These are phyloP conservation scores for Psittacula echo DNA, from an alignment of 2,797 vertebrate species.

Conservation along the genomic window DNA sequence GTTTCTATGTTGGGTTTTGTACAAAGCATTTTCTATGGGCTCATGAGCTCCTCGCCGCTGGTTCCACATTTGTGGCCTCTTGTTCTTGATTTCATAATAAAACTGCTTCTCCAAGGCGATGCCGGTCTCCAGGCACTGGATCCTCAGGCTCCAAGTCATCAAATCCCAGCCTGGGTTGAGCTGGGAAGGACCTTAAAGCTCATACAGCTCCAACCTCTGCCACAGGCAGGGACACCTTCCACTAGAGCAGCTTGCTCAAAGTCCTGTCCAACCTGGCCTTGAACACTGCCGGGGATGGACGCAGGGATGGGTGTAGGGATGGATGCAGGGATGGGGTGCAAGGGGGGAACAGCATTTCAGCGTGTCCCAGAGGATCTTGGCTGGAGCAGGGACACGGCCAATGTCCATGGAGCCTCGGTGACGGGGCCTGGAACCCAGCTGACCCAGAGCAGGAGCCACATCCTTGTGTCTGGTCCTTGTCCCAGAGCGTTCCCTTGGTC, in stretches of 20 bases:
- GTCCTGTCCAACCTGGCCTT: not conserved
- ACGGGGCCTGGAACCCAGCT: not conserved
- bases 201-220: not conserved
- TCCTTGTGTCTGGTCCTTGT: not conserved
- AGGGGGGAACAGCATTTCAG: not conserved
- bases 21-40: not conserved
- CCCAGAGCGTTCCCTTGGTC: not conserved
- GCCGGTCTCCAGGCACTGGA: not conserved
- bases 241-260: not conserved
- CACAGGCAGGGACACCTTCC: not conserved
- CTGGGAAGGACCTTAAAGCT: not conserved
- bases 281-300: not conserved
- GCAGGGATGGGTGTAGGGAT: not conserved
- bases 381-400: not conserved
- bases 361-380: too few relatives aligned
- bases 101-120: conserved; percentile 33
- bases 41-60: not conserved
- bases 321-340: not conserved
- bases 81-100: conserved; percentile 48
- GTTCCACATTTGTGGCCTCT: not conserved
- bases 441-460: not conserved
- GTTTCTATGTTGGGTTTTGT: not conserved
- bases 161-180: not conserved
- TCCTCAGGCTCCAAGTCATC: not conserved
- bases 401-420: accelerated